These are phyloP conservation scores for Catostomus latipinnis DNA, from an alignment of 2,797 vertebrate genomes.

Conservation along the genomic window DNA sequence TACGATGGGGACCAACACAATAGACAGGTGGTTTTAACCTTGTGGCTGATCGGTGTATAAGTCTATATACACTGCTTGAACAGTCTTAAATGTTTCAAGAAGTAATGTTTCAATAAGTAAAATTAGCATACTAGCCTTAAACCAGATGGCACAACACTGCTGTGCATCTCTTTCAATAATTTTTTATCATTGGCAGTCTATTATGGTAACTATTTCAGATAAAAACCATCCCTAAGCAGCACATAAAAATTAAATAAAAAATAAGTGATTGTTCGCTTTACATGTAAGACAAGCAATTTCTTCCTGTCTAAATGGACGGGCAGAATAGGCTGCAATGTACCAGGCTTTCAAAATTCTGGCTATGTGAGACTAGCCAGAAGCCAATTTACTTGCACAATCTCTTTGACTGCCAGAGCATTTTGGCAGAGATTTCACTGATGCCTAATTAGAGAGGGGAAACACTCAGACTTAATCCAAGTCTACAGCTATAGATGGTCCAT, in stretches of 20 bases:
- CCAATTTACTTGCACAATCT: conserved; percentile 1
- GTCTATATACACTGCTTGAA: conserved; percentile 33
- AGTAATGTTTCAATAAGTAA: background rate
- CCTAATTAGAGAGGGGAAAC: conserved; percentile 25
- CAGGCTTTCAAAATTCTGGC: background rate
- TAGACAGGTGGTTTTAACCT: no score
- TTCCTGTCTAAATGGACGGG: background rate
- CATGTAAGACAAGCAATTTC: background rate
- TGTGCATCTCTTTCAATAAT: no score
- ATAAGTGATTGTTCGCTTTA: background rate
- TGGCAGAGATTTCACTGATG: conserved; percentile 25
- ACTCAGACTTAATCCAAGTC: conserved; percentile 16
- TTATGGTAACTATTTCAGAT: no score
- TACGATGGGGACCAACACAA: no score
- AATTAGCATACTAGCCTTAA: background rate
- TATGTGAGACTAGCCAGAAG: background rate
- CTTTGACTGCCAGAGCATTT: background rate
- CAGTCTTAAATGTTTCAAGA: background rate
- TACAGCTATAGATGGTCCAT: conserved; percentile 27
- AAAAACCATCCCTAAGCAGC: no score
- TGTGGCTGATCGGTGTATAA: background rate
- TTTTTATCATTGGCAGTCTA: no score
- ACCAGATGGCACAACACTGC: no score
- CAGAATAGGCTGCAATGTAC: background rate
- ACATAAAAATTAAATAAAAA: no score